These are phyloP conservation scores for Perdita meconis DNA, from an alignment of 2,888 invertebrate species.

Conservation along the genomic window DNA sequence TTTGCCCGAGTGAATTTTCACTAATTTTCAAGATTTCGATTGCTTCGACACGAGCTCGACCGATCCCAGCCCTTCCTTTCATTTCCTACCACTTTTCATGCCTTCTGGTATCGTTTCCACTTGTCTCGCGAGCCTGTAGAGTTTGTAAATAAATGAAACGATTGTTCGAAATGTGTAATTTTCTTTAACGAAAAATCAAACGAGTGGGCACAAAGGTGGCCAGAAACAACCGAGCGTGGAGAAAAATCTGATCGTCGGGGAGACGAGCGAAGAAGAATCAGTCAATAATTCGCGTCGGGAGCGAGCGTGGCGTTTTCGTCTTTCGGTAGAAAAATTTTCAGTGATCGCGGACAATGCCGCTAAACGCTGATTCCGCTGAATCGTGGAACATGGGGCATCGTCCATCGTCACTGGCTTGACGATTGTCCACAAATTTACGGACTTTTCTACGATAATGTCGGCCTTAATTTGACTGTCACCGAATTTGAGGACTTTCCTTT, in stretches of 20 bases:
- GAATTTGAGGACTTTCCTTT: too few relatives aligned
- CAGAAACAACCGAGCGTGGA: not conserved
- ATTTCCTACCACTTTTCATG: too few relatives aligned
- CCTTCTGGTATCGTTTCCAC: too few relatives aligned
- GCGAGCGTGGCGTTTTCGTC: not conserved
- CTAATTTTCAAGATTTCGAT: not conserved
- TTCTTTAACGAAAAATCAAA: not conserved
- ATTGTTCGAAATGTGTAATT: not conserved
- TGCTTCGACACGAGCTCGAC: too few relatives aligned
- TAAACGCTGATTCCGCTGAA: constrained; percentile 14
- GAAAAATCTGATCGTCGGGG: constrained; percentile 41
- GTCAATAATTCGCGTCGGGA: not conserved
- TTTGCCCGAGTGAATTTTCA: not conserved
- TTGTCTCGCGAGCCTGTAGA: not conserved
- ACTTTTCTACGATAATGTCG: constrained; percentile 22
- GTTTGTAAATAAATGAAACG: constrained; percentile 19
- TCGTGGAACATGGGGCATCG: constrained; percentile 22
- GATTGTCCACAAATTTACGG: constrained; percentile 7
- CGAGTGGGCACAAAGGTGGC: not conserved
- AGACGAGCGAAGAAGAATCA: constrained; percentile 34
- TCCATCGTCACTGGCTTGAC: constrained; percentile 27
- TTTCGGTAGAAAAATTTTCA: constrained; percentile 47
- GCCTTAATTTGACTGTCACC: constrained; percentile 9
- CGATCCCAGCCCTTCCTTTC: too few relatives aligned
- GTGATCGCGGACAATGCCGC: constrained; percentile 29